phyloP scores from a whole-genome alignment of 2,888 invertebrate species.

The Smittia aterrima region DNA sequence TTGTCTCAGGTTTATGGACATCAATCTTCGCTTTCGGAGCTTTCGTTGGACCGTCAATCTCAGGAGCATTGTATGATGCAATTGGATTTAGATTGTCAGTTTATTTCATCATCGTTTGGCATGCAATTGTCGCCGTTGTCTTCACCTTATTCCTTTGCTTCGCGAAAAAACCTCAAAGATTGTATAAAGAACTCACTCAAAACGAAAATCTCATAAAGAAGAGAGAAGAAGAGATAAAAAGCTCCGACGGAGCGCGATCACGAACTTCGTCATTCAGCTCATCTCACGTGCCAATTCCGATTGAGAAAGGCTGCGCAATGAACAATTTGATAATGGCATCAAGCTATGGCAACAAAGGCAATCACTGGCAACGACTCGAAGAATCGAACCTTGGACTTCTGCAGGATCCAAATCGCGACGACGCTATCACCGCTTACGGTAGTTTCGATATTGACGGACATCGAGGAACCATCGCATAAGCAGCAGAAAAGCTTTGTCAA shows the following conservation, averaged over 20 bases:
- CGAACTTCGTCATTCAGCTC: neutral
- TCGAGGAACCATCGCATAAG: conserved; percentile 34
- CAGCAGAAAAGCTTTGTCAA: neutral
- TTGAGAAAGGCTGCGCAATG: conserved; percentile 1
- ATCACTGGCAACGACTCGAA: conserved; percentile 36
- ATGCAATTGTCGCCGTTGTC: conserved; percentile 53
- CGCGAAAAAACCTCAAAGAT: neutral
- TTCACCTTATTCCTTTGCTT: neutral
- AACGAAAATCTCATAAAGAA: neutral
- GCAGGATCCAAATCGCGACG: neutral
- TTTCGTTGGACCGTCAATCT: conserved; percentile 76
- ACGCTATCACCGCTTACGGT: neutral
- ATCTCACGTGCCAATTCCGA: conserved; percentile 2
- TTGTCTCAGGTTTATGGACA: conserved; percentile 88
- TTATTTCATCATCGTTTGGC: conserved; percentile 66
- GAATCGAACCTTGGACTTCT: neutral
- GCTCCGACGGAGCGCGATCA: neutral
- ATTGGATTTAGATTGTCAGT: conserved; percentile 71
- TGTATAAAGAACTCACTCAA: conserved; percentile 23
- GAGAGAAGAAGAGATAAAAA: neutral
- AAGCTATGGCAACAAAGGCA: neutral
- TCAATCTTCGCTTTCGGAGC: conserved; percentile 86
- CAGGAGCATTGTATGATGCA: conserved; percentile 70
- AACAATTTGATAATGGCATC: conserved; percentile 16
- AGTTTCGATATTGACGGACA: neutral